phyloP scores from a whole-genome alignment of 2,113 vertebrate species.

The Xiphorhynchus elegans region DNA sequence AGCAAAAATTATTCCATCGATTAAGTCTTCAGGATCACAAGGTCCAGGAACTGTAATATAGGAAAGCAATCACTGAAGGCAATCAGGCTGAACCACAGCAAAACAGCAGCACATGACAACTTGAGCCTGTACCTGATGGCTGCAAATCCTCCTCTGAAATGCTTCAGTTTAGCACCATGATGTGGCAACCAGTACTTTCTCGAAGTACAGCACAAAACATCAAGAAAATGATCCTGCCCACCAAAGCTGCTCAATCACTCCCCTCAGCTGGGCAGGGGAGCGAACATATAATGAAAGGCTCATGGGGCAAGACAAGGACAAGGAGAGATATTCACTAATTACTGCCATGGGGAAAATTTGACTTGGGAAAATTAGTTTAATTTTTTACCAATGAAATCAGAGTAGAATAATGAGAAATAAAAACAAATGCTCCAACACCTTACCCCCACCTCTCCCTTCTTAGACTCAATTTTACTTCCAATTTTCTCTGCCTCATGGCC shows the following conservation, averaged over 20 bases:
- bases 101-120: neutral
- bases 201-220: neutral
- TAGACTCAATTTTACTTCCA: neutral
- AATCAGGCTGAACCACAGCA: neutral
- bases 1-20: constrained; percentile 97
- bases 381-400: neutral
- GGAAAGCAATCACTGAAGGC: constrained; percentile 18
- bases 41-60: constrained; percentile 90
- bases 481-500: neutral
- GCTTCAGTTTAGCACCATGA: neutral
- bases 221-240: neutral
- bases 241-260: neutral
- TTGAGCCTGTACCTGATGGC: neutral
- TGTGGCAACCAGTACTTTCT: neutral
- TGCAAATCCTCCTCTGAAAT: neutral
- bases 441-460: neutral
- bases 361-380: neutral
- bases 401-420: neutral
- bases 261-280: neutral
- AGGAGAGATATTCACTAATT: neutral
- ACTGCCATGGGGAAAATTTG: neutral
- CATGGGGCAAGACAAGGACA: neutral
- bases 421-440: neutral
- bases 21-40: constrained; percentile 97
- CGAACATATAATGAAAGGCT: neutral